Evolutionary conservation across 2,797 vertebrate species (phyloP).

Genomic region (Chelon labrosus): DNA sequence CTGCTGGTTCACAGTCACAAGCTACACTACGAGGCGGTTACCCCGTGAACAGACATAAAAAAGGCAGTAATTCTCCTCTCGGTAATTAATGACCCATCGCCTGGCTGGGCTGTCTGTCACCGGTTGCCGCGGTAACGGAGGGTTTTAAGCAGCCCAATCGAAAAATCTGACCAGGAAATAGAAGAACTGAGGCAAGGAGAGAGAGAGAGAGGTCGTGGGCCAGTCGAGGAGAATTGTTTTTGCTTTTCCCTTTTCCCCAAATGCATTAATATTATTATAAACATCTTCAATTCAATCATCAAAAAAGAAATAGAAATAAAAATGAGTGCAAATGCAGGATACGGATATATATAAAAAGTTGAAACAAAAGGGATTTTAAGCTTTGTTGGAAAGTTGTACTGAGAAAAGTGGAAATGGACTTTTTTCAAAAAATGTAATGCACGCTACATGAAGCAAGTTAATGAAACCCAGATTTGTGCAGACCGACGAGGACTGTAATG

Average conservation of each 20-base stretch:
- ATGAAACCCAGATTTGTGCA: too few species aligned
- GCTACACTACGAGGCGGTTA: slow-evolving; percentile 20
- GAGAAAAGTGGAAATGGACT: too few species aligned
- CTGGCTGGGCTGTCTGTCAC: slow-evolving; percentile 39
- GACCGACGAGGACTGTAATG: background rate
- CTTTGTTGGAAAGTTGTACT: too few species aligned
- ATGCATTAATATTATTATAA: background rate
- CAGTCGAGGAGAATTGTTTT: too few species aligned
- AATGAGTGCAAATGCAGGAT: background rate
- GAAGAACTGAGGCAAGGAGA: slow-evolving; percentile 6
- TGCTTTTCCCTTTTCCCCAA: background rate
- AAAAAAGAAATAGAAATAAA: background rate
- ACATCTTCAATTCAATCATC: background rate
- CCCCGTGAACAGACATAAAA: slow-evolving; percentile 35
- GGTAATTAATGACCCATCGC: slow-evolving; percentile 53
- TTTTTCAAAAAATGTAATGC: too few species aligned
- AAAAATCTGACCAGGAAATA: slow-evolving; percentile 38
- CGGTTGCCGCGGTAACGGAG: slow-evolving; percentile 47
- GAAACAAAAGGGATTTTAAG: background rate
- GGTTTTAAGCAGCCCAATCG: slow-evolving; percentile 17
- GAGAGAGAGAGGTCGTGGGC: too few species aligned
- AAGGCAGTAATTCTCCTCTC: slow-evolving; percentile 38
- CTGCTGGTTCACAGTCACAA: slow-evolving; percentile 34
- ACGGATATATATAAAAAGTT: background rate
- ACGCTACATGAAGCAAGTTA: too few species aligned